Base-by-base conservation (phyloP, 2,113 vertebrate genomes). In the Argyrosomus japonicus region DNA sequence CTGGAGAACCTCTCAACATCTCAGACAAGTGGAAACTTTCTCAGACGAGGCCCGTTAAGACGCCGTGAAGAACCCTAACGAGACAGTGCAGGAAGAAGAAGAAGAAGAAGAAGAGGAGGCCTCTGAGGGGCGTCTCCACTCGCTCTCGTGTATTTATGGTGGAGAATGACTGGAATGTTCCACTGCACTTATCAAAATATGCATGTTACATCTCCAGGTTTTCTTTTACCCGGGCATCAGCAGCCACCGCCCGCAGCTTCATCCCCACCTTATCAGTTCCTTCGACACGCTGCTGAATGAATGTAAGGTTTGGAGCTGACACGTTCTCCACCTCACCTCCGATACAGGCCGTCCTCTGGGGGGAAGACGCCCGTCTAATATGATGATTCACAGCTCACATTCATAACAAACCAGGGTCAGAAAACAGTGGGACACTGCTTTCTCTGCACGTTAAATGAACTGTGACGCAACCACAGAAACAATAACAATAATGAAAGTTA, bases 91-190 rank as follows among this genome's bases (percentile, higher is more conserved):
- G 13, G 62, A 61, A 6, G 56, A 1, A 17, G 18, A 43, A 18
- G 50, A 53, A 8, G 43, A 23, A 14, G 7, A 58, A 36, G 73
- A n/a, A 27, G 80, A 25, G 5, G 75, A 51, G 56, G 18, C 57
- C 9, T 53, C 48, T 27, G 45, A 71, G 82, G 82, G 78, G 82
- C 62, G 87, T 83, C 23, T 13, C 56, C 54, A 11, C 77, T 69
- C 29, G 47, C 58, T 78, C 82, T 90, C 48, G 36, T 75, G 87
- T 83, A 86, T 92, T 90, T 90, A 87, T 73, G 82, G 71, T 75
- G 72, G 61, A 86, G 92, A 94, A 95, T 94, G 93, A 87, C 57
- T 67, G 89, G 93, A 95, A 94, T 95, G 92, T 91, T 94, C 92
- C 90, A 87, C 80, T 75, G 85, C 86, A 92, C 83, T 92, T 93